Base-by-base conservation (phyloP, 2,797 vertebrate species). In the Coreius guichenoti region DNA sequence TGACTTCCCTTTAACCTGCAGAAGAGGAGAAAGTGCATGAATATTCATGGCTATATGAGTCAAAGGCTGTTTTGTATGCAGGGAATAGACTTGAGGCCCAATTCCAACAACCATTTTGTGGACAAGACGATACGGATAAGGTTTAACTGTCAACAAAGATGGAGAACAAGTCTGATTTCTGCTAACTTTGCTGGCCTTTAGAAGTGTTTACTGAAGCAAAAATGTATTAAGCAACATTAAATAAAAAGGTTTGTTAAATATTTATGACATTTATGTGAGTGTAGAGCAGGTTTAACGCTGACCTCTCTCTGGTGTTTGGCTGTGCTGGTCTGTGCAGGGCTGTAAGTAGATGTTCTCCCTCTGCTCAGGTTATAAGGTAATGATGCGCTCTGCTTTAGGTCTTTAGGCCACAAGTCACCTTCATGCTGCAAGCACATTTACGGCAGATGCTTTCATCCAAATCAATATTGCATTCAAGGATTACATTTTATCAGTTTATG, bases 321-420 rank as follows among this genome's bases (percentile, higher is more conserved):
- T 81, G 78, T 89, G 84, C 33, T 58, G 33, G 51, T 84, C 12
- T 84, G 47, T 39, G 72, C 39, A 17, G 36, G 39, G 31, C 45
- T 84, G 43, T 45, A 14, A 61, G 39, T 70, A 12, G 90, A 90
- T 33, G 92, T 92, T 78, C 91, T 92, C 3, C 95, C 93, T 92
- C 92, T 95, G 86, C 95, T 92, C 74, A 90, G 90, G 91, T 95
- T 95, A 21, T 92, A 92, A 90, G 94, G 90, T 39, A 93, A 95
- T n/a, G 93, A 92, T 86, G 94, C 94, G 72, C 93, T 92, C 82
- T 93, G 87, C 81, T 92, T 92, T 61, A 92, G 90, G 84, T 88
- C 93, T 86, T 93, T 94, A 29, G 93, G 91, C 91, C 95, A 95
- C 68, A 96, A 86, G 91, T 96, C 94, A 83, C 94, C 94, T 56